phyloP scores from a whole-genome alignment of 1,140 invertebrate genomes.

The Drosophila kurseongensis region DNA sequence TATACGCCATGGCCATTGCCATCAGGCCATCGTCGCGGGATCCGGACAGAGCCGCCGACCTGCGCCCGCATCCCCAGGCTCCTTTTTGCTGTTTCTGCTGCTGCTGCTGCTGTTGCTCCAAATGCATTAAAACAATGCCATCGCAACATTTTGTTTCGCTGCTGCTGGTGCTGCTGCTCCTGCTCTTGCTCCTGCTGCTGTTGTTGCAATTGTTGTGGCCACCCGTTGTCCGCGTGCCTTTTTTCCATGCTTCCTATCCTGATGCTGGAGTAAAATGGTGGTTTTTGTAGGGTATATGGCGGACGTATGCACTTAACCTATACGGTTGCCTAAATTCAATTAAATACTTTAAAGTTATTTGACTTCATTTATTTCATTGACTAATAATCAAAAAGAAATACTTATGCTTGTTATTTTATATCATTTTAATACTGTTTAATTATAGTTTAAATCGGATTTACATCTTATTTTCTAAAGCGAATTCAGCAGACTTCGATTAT shows the following conservation, averaged over 20 bases:
- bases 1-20: constrained; percentile 36
- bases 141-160: constrained; percentile 68
- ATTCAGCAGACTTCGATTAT: too few species aligned
- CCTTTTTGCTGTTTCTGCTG: constrained; percentile 14
- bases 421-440: too few species aligned
- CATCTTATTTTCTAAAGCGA: too few species aligned
- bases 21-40: constrained; percentile 24
- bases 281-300: constrained; percentile 7
- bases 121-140: constrained; percentile 82
- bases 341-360: neutral
- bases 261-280: constrained; percentile 26
- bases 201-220: constrained; percentile 62
- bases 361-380: neutral
- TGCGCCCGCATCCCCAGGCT: constrained; percentile 24
- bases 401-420: too few species aligned
- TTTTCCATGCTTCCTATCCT: constrained; percentile 46
- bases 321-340: neutral
- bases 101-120: constrained; percentile 51
- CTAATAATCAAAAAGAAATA: neutral
- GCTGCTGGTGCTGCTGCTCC: constrained; percentile 10
- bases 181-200: constrained; percentile 13
- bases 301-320: neutral
- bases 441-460: too few species aligned
- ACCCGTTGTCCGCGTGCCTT: constrained; percentile 55
- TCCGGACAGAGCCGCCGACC: neutral